Conservation (phyloP, 2,113 vertebrate genomes). For the Caretta caretta region DNA sequence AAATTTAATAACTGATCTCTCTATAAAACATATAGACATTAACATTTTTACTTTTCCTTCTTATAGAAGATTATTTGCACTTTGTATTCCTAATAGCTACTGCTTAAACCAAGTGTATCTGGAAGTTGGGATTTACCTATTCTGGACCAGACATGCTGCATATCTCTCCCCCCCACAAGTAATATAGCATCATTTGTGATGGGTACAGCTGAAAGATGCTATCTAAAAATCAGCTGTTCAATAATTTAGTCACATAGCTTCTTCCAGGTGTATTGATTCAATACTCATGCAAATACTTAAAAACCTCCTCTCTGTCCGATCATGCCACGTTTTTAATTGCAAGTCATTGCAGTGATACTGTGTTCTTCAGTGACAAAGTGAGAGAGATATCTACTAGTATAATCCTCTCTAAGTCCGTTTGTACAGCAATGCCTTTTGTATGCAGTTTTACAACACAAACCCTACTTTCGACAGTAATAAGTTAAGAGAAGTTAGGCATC, state of each 20-base stretch:
- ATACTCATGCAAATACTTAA: slow-evolving; percentile 9
- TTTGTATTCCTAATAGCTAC: neutral
- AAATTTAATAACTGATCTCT: slow-evolving; percentile 33
- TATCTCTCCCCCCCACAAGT: neutral
- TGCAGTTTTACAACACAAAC: slow-evolving; percentile 41
- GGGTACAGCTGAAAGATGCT: neutral
- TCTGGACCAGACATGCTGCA: slow-evolving; percentile 42
- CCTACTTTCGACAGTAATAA: slow-evolving; percentile 4
- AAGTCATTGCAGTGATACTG: slow-evolving; percentile 55
- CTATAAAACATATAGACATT: slow-evolving; percentile 21
- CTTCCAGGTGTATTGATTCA: slow-evolving; percentile 7
- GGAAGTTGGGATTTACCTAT: slow-evolving; percentile 18
- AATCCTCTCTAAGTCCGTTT: slow-evolving; percentile 20
- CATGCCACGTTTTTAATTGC: slow-evolving; percentile 39
- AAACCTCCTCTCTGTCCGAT: slow-evolving; percentile 13
- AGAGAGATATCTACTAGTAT: neutral
- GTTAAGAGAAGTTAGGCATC: slow-evolving; percentile 54
- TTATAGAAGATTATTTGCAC: slow-evolving; percentile 13
- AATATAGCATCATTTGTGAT: neutral
- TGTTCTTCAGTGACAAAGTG: neutral
- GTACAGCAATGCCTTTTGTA: neutral
- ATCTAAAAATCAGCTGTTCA: slow-evolving; percentile 23
- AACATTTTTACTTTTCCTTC: slow-evolving; percentile 55
- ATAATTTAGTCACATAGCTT: slow-evolving; percentile 28
- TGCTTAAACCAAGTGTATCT: slow-evolving; percentile 30